Base-by-base conservation (phyloP, 53 echinoderm and acorn worm species). In the Stichopus horrens region DNA sequence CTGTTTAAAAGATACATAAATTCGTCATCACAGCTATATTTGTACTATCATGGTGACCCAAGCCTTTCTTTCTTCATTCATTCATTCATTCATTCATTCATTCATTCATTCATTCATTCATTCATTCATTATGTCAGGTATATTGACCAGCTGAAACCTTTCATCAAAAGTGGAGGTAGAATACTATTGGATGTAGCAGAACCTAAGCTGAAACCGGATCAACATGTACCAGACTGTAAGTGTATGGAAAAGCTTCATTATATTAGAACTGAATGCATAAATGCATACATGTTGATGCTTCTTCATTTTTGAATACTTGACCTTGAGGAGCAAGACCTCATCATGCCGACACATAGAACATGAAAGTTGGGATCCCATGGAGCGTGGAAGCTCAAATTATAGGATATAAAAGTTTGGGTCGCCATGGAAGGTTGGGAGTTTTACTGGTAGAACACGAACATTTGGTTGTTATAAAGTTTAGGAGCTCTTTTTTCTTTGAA, bases 171-270 rank as follows among this genome's bases (percentile, higher is more conserved):
- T 68, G 85, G 68, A 21, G 67, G 85, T 18, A 85, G 23, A 85
- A 85, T 85, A 22, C 22, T 85, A 23, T 67, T 85, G 67, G 85
- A 85, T 67, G 37, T 85, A 52, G 85, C 85, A 65, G 85, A 85
- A 52, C 85, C 85, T 4, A 85, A 85, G 18, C 85, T 85, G 21
- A 85, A 85, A 85, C 85, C 85, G 23, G 85, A 67, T 20, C 66
- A 85, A 85, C 21, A 65, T 19, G 63, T 67, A 23, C 63, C 60
- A 52, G 85, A 85, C 1, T 85, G 85, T 85, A 85, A 63, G 85
- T 85, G n/a, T 67, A 67, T 75, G 63, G 0, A 18, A 71, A n/a
- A 20, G 18, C 7, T n/a, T 71, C 71, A 71, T 71, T 18, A 71
- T 2, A 18, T 71, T 71, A 21, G 19, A 7, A 71, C 59, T 9